Evolutionary conservation across 2,113 vertebrate species (phyloP), one percentile per base, ranked within the genome.

Genomic region (Toxotes chatareus): DNA sequence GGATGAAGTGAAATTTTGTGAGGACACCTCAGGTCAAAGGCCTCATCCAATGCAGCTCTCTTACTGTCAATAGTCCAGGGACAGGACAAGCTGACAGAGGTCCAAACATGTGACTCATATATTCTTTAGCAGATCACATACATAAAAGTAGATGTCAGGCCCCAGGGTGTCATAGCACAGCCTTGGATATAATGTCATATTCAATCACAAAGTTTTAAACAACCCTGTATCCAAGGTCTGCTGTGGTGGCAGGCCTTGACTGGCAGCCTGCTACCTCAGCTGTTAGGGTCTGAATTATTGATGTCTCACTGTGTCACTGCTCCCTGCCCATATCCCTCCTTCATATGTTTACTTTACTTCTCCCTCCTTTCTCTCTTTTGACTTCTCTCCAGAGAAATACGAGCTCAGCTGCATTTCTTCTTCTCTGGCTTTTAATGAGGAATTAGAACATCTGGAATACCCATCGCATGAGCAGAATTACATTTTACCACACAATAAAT

Each of bases 151-250:
- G 36, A 57, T 38, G n/a, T 62, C 2, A 32, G 23, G 42, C 55
- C n/a, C 62, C 51, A 47, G 46, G 19, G 63, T 63, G 76, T 68
- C 55, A 75, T 11, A 73, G 31, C 61, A 56, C 66, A 82, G 51
- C 72, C 73, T 44, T 73, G 66, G 65, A 64, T 55, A 10, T 68
- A 32, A 79, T 73, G 49, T 67, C 4, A 66, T 72, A 65, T 68
- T 84, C 71, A 88, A 40, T 83, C 59, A 85, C 56, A 49, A 56
- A 64, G 56, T 77, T 79, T 27, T 31, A 74, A 86, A 61, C 51
- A 72, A 59, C 34, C 55, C 53, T 40, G 47, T 3, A 23, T 46
- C 53, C 80, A 63, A 74, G 77, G 64, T 63, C 75, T 77, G 67
- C 62, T 60, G 57, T 3, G 3, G 60, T 44, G 46, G 44, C 27